A percentile compares a stretch with the other conserved stretches of the same genome.
These are phyloP conservation scores for Chaunax sp. DNA, from an alignment of 2,797 vertebrate genomes.

Conservation along the genomic window DNA sequence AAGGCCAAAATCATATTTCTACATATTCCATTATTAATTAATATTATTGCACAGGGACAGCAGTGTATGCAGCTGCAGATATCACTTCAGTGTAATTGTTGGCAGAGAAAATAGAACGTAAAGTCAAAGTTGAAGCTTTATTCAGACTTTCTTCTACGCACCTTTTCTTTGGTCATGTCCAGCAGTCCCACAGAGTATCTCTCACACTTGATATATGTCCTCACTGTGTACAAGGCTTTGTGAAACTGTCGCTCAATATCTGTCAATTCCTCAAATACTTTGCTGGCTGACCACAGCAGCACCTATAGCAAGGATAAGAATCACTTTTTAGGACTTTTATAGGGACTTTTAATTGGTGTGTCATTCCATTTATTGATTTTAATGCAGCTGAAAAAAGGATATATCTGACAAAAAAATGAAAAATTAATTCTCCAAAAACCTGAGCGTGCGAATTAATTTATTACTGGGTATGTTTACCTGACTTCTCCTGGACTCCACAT, in stretches of 20 bases:
- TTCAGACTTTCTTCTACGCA: background rate
- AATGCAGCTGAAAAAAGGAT: background rate
- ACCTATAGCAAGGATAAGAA: conserved; percentile 77
- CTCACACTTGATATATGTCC: conserved; percentile 90
- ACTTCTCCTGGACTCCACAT: conserved; percentile 89
- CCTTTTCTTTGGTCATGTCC: conserved; percentile 97
- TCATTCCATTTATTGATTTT: background rate
- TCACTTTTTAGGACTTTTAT: background rate
- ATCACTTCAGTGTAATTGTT: background rate
- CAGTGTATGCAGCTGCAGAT: background rate
- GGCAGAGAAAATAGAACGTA: background rate
- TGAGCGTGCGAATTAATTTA: background rate
- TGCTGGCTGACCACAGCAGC: conserved; percentile 93
- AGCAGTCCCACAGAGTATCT: conserved; percentile 92
- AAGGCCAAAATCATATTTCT: background rate
- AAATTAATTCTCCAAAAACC: background rate
- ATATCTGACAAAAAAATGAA: background rate
- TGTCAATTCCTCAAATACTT: conserved; percentile 96
- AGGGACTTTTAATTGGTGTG: background rate
- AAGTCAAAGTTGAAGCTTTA: background rate
- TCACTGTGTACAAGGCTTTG: conserved; percentile 93
- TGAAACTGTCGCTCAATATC: conserved; percentile 97
- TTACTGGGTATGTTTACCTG: conserved; percentile 83
- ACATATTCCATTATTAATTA: background rate
- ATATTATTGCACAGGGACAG: background rate